These are phyloP conservation scores for Emydocephalus ijimae DNA, from an alignment of 2,113 vertebrate species.

Conservation along the genomic window DNA sequence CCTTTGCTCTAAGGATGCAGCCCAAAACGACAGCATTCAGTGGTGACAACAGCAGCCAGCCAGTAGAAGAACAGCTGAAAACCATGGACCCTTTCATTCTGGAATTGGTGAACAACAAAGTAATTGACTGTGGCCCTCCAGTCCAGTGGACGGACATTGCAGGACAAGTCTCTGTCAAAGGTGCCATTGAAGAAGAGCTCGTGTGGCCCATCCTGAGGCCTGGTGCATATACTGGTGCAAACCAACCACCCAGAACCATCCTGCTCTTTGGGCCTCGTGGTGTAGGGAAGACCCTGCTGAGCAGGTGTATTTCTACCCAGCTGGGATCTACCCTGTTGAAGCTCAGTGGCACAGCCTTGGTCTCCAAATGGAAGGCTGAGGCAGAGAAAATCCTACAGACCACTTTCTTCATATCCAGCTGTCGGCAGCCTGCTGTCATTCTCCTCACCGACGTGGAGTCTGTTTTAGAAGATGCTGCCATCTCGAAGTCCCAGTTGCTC, in stretches of 20 bases:
- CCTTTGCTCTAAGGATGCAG: slow-evolving; percentile 45
- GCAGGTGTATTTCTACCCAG: slow-evolving; percentile 87
- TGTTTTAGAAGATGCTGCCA: slow-evolving; percentile 70
- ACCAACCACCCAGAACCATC: slow-evolving; percentile 77
- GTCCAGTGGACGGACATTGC: slow-evolving; percentile 88
- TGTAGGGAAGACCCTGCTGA: slow-evolving; percentile 83
- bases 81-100: slow-evolving; percentile 77
- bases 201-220: slow-evolving; percentile 88
- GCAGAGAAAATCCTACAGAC: slow-evolving; percentile 86
- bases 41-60: slow-evolving; percentile 38
- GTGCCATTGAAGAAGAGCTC: slow-evolving; percentile 89
- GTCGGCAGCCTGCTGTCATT: slow-evolving; percentile 82
- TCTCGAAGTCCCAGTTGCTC: slow-evolving; percentile 79
- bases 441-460: slow-evolving; percentile 87
- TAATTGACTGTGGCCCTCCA: slow-evolving; percentile 83
- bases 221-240: slow-evolving; percentile 52
- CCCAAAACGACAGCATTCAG: slow-evolving; percentile 62
- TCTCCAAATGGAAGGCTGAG: slow-evolving; percentile 83
- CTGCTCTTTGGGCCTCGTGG: slow-evolving; percentile 92
- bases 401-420: slow-evolving; percentile 80
- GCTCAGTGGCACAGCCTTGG: slow-evolving; percentile 77
- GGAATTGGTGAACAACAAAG: slow-evolving; percentile 83
- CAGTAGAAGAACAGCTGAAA: slow-evolving; percentile 76
- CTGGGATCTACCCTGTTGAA: slow-evolving; percentile 85
- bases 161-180: slow-evolving; percentile 83